Percentiles rank a stretch among this genome's conserved stretches.
Evolutionary conservation across 2,888 invertebrate genomes (phyloP).

Genomic region (Seira ritae): DNA sequence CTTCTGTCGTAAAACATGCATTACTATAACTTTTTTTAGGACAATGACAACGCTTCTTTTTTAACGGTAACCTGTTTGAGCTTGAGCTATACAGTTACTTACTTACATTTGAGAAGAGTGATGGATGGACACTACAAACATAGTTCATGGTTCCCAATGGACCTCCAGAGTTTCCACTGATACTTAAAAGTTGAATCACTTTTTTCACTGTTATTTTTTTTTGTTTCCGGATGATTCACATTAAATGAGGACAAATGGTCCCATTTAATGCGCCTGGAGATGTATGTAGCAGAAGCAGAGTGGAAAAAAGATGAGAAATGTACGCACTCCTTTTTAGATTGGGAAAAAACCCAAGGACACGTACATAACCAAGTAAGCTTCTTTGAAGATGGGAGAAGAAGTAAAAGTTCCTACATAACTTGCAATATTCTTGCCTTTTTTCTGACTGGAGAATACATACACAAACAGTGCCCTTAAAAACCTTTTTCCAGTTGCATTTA

Average conservation of each 20-base stretch:
- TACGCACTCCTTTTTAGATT: background rate
- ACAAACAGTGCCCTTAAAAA: background rate
- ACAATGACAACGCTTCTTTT: too few species aligned
- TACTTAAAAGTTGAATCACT: background rate
- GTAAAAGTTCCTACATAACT: background rate
- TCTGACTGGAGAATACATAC: too few species aligned
- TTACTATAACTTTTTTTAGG: too few species aligned
- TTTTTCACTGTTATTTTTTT: too few species aligned
- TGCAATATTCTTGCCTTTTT: background rate
- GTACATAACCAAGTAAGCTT: too few species aligned
- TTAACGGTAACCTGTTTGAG: background rate
- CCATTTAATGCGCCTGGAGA: background rate
- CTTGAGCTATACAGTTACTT: too few species aligned
- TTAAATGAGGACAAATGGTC: slow-evolving; percentile 41
- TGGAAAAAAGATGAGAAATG: slow-evolving; percentile 10
- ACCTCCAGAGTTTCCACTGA: background rate
- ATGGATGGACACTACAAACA: background rate
- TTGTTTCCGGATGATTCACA: slow-evolving; percentile 18
- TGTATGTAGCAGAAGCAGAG: too few species aligned
- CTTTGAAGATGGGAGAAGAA: background rate
- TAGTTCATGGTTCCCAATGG: background rate
- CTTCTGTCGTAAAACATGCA: too few species aligned
- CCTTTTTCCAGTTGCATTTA: background rate
- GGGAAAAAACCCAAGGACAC: background rate
- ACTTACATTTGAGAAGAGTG: background rate